A percentile compares a stretch with the other conserved stretches of the same genome.
phyloP scores from a whole-genome alignment of 1,140 invertebrate species.

The Drusus annulatus region DNA sequence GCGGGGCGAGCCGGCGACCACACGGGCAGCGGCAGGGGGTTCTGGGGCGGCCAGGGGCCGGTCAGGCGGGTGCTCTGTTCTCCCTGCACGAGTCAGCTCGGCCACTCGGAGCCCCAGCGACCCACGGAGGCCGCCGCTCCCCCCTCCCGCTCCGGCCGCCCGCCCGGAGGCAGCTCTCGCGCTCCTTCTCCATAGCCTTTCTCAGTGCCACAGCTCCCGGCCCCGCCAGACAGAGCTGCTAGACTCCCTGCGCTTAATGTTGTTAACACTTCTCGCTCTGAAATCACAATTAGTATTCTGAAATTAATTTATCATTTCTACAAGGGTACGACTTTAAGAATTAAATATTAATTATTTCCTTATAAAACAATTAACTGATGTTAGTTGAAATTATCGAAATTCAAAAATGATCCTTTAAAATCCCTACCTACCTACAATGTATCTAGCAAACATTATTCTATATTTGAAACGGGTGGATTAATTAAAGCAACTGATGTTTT shows the following conservation, averaged over 20 bases:
- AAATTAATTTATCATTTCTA: no score
- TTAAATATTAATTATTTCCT: no score
- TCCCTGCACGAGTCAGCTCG: conserved; percentile 89
- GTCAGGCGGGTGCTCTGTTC: conserved; percentile 68
- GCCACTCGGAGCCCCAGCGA: conserved; percentile 91
- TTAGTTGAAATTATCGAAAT: no score
- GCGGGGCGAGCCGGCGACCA: conserved; percentile 74
- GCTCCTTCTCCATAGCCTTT: conserved; percentile 64
- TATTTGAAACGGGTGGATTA: no score
- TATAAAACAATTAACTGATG: no score
- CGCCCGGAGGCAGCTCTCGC: conserved; percentile 64
- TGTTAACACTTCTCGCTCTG: conserved; percentile 78
- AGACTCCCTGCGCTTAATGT: conserved; percentile 73
- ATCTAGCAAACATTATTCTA: no score
- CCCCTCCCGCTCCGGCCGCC: conserved; percentile 82
- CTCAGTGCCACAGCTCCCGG: conserved; percentile 64
- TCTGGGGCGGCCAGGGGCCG: conserved; percentile 73
- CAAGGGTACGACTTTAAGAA: no score
- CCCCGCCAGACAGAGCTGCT: conserved; percentile 67
- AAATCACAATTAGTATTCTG: conserved; percentile 39
- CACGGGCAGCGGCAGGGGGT: conserved; percentile 78
- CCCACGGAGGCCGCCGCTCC: conserved; percentile 82
- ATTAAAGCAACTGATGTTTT: no score
- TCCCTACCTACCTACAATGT: no score
- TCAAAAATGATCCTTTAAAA: no score